phyloP scores from a whole-genome alignment of 2,797 vertebrate species.

The Enteromius viviparus region DNA sequence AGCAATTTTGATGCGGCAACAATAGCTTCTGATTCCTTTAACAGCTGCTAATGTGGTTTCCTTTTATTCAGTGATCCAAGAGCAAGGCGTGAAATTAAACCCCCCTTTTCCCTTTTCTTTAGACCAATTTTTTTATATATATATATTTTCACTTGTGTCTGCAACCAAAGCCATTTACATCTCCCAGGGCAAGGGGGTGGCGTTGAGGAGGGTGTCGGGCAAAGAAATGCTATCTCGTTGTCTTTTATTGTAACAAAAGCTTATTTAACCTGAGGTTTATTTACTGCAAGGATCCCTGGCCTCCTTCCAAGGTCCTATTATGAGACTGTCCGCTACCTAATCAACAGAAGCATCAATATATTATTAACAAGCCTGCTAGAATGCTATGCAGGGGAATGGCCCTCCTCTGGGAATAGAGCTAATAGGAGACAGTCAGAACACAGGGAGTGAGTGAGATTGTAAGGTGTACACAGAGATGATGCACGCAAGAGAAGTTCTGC shows the following conservation, averaged over 20 bases:
- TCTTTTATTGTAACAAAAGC: slow-evolving; percentile 73
- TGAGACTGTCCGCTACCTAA: slow-evolving; percentile 88
- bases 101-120: slow-evolving; percentile 43
- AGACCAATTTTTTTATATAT: slow-evolving; percentile 18
- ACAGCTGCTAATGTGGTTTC: slow-evolving; percentile 55
- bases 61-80: slow-evolving; percentile 45
- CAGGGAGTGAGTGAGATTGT: slow-evolving; percentile 19
- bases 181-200: slow-evolving; percentile 65
- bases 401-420: slow-evolving; percentile 82
- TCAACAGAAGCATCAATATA: slow-evolving; percentile 91
- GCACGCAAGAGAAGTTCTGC: slow-evolving; percentile 66
- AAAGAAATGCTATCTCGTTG: slow-evolving; percentile 30
- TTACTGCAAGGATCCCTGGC: slow-evolving; percentile 85
- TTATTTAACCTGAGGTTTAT: slow-evolving; percentile 84
- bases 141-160: slow-evolving; percentile 68
- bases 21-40: slow-evolving; percentile 55
- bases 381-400: slow-evolving; percentile 82
- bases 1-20: slow-evolving; percentile 54
- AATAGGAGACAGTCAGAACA: slow-evolving; percentile 72
- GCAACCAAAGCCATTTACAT: slow-evolving; percentile 79
- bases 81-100: slow-evolving; percentile 55
- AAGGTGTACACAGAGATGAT: neutral
- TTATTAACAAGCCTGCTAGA: slow-evolving; percentile 91
- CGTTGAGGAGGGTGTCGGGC: slow-evolving; percentile 17
- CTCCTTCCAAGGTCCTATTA: slow-evolving; percentile 87